phyloP scores from a whole-genome alignment of 2,113 vertebrate species.

The Ammospiza caudacuta region DNA sequence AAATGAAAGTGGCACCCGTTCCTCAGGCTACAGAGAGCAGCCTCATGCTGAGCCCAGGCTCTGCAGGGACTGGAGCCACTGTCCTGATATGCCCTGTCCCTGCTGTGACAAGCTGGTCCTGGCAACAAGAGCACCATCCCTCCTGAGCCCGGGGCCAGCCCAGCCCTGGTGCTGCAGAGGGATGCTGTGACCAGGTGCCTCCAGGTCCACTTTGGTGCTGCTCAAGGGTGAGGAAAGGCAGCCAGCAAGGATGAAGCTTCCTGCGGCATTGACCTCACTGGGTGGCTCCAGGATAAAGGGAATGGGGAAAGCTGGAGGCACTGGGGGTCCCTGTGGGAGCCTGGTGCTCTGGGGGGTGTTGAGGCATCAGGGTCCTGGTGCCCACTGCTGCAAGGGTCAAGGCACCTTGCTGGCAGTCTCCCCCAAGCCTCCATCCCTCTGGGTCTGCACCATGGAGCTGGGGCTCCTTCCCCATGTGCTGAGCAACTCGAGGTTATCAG shows the following conservation, averaged over 20 bases:
- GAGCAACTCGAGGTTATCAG: not conserved
- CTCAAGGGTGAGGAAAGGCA: not conserved
- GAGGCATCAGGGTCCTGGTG: accelerated
- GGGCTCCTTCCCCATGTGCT: not conserved
- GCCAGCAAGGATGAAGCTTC: not conserved
- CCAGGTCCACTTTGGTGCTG: not conserved
- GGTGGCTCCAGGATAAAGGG: not conserved
- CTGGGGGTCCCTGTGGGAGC: not conserved
- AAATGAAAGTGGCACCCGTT: constrained; percentile 48
- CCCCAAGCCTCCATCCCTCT: not conserved
- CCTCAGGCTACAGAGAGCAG: not conserved
- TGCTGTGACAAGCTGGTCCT: accelerated
- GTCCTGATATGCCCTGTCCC: not conserved
- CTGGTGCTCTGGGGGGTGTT: not conserved
- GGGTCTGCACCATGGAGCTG: not conserved
- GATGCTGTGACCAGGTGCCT: not conserved
- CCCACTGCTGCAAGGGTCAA: not conserved
- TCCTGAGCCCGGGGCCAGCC: not conserved
- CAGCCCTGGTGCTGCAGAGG: not conserved
- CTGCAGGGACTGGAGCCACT: not conserved
- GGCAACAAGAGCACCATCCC: accelerated
- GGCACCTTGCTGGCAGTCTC: not conserved
- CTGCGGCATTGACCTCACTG: not conserved
- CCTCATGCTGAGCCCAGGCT: not conserved
- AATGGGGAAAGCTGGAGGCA: not conserved